Base-by-base conservation (phyloP, 53 echinoderm and acorn worm species). In the Actinopyga echinites region DNA sequence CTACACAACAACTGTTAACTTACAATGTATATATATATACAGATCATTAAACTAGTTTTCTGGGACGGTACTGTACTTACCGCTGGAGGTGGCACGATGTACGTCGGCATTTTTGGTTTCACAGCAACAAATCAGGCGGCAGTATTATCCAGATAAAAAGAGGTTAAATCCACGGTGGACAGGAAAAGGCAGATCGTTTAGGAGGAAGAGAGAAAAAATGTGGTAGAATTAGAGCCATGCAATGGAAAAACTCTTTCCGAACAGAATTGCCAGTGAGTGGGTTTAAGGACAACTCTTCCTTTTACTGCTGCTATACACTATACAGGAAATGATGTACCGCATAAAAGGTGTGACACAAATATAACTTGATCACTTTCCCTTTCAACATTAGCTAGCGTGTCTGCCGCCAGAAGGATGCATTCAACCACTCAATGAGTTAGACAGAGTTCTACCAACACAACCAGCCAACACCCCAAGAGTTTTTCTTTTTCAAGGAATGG, bases 21-120 rank as follows among this genome's bases (percentile, higher is more conserved):
- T n/a, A n/a, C n/a, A n/a, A n/a, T n/a, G n/a, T n/a, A n/a, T 44
- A 44, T 44, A 44, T 44, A 44, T 5, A 13, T 44, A 44, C 8
- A 1, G 44, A 44, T 44, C 44, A 44, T 44, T 44, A 44, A 44
- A 44, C 44, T 44, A 11, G 12, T 11, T 6, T 44, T n/a, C n/a
- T n/a, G n/a, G n/a, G n/a, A 44, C 12, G 8, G 8, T 11, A 44
- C 12, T 9, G 19, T 67, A 67, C 67, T 67, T 67, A 67, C 67
- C 2, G 67, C 67, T 67, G 67, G 67, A n/a, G 67, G 67, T 30
- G 67, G 34, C 67, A 67, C 67, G 30, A 67, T 67, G 30, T 31
- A 67, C 2, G 67, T 67, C 67, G 67, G 67, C 67, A 67, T 67
- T 67, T 62, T 67, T 62, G 62, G 62, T 62, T 62, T 62, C 22